Conservation (phyloP, 2,888 invertebrate genomes). For the Drosophila putrida region DNA sequence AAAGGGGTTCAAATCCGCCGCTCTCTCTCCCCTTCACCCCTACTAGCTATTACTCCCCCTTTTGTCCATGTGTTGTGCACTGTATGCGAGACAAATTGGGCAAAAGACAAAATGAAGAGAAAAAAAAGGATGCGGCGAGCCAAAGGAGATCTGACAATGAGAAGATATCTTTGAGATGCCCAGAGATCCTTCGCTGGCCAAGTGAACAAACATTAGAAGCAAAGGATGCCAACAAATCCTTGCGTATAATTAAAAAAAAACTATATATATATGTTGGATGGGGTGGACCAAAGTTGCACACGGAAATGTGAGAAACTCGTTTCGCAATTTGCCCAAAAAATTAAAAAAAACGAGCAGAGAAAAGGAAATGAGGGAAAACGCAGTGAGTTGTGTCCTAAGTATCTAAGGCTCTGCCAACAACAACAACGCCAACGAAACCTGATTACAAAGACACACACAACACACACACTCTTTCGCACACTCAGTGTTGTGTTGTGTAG, state of each 20-base stretch:
- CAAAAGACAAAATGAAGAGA: conserved; percentile 11
- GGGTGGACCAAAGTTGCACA: conserved; percentile 1
- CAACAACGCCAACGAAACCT: conserved; percentile 62
- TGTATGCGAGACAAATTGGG: conserved; percentile 65
- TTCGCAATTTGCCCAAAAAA: conserved; percentile 32
- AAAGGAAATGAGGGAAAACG: conserved; percentile 48
- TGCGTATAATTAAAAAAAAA: conserved; percentile 62
- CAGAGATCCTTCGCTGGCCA: conserved; percentile 40
- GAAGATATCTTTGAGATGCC: conserved; percentile 12
- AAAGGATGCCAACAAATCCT: conserved; percentile 37
- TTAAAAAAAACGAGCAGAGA: conserved; percentile 1
- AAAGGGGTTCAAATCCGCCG: not conserved
- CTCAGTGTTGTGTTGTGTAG: not conserved
- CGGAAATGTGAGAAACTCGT: conserved; percentile 79
- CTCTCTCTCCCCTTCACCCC: too few relatives aligned
- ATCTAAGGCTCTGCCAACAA: conserved; percentile 50
- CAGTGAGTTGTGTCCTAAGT: conserved; percentile 33
- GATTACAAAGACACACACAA: conserved; percentile 37
- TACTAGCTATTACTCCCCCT: not conserved
- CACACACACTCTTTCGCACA: conserved; percentile 2
- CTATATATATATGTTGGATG: not conserved
- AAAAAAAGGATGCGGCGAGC: not conserved
- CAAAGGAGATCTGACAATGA: not conserved
- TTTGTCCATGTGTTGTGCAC: not conserved
- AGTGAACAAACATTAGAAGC: conserved; percentile 72